Percentiles rank a stretch among this genome's conserved stretches.
Evolutionary conservation across 2,888 invertebrate species (phyloP).

Genomic region (Anticlea derivata): DNA sequence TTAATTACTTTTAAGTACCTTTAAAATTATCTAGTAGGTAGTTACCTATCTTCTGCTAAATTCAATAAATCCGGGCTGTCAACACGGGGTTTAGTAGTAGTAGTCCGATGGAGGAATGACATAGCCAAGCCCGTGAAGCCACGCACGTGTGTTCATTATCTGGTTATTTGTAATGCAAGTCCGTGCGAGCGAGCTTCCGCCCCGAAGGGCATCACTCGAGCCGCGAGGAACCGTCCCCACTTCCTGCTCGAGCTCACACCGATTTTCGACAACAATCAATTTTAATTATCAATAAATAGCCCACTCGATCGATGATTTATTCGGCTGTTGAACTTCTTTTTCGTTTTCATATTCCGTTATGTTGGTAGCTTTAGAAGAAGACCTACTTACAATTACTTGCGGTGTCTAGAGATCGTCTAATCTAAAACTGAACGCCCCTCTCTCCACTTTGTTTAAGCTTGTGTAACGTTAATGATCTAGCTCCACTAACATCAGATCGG

Average conservation of each 20-base stretch:
- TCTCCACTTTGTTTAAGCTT: no score
- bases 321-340: constrained; percentile 45
- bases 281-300: constrained; percentile 55
- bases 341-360: constrained; percentile 13
- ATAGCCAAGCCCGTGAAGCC: constrained; percentile 1
- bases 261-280: constrained; percentile 73
- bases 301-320: constrained; percentile 48
- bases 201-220: constrained; percentile 65
- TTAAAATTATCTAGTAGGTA: no score
- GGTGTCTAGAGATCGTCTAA: no score
- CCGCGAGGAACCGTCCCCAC: constrained; percentile 74
- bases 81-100: not conserved
- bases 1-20: no score
- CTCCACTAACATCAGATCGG: no score
- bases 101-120: not conserved
- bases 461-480: no score
- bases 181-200: constrained; percentile 70
- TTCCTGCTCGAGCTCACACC: constrained; percentile 77
- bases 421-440: no score
- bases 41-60: no score
- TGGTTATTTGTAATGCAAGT: constrained; percentile 78
- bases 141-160: constrained; percentile 73
- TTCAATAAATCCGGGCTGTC: not conserved
- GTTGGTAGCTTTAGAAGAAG: not conserved
- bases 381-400: no score